Evolutionary conservation across 1,140 invertebrate genomes (phyloP), one percentile per base, ranked within the genome.

Genomic region (Drosophila nigrodunni): DNA sequence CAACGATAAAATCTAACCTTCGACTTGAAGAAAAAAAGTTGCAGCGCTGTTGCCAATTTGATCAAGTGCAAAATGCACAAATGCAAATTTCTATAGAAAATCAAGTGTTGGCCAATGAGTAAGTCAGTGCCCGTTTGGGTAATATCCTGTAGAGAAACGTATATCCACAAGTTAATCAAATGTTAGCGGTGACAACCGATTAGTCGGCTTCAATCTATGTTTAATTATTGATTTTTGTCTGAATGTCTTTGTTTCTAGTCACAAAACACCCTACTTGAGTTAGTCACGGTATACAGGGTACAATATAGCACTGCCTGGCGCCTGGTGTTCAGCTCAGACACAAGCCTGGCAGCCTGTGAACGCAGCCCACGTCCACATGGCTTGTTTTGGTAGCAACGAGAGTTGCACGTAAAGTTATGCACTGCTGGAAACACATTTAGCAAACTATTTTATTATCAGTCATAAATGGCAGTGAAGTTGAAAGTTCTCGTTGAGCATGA

Each of bases 1-100:
- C 69, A 73, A 66, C 83, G 70, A 87, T 87, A 88, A 74, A 80
- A 88, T 89, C 58, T 78, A 88, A 88, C 83, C 83, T 88, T 88
- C 83, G 83, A 88, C 85, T 88, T 88, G 85, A 88, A 88, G 87
- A 73, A 77, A 76, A 77, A 77, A 59, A 43, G 68, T 47, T 67
- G 62, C 44, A 67, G 59, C 64, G 72, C 81, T 62, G 65, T 70
- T 85, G 78, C 77, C 67, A 47, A 62, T 79, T 83, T 83, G 73
- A 80, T 83, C 73, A 73, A 77, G 77, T 86, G 82, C 66, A 78
- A 81, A 81, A 58, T 80, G 65, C 77, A 73, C 25, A 83, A 59
- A 65, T 73, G 39, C 55, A 47, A 68, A 69, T 21, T 15, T 25
- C 30, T 46, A 21, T 10, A 21, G 18, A 65, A 55, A 59, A 68